Conservation (phyloP, 2,888 invertebrate genomes). For the Cryptus viduatorius region DNA sequence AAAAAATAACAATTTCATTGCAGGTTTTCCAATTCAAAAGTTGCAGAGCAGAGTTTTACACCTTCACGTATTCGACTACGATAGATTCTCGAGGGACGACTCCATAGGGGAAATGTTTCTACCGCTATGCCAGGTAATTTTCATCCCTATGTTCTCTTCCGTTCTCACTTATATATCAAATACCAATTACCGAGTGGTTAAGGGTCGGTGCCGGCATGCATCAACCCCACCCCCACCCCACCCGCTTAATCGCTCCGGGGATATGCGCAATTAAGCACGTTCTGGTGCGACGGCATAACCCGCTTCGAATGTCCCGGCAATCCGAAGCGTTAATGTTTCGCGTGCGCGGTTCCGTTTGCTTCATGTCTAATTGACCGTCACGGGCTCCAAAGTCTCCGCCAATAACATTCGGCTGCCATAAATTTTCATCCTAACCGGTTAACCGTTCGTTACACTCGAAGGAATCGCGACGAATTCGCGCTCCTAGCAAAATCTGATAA, state of each 20-base stretch:
- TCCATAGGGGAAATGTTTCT: conserved; percentile 97
- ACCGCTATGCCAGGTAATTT: conserved; percentile 94
- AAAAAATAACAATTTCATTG: conserved; percentile 3
- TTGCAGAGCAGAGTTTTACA: conserved; percentile 96
- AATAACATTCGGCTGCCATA: conserved; percentile 10
- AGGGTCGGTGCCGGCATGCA: conserved; percentile 21
- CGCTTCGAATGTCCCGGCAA: conserved; percentile 37
- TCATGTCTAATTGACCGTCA: conserved; percentile 42
- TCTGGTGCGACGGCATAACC: conserved; percentile 42
- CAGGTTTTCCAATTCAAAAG: conserved; percentile 96
- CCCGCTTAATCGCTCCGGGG: conserved; percentile 49
- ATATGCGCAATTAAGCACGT: conserved; percentile 67
- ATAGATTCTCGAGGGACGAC: conserved; percentile 96
- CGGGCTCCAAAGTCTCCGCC: conserved; percentile 12
- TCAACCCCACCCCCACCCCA: neutral
- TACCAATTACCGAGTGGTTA: conserved; percentile 43
- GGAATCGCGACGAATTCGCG: neutral
- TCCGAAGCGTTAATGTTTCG: conserved; percentile 50
- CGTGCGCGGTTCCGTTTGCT: conserved; percentile 46
- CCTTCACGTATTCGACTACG: conserved; percentile 97
- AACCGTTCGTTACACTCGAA: neutral
- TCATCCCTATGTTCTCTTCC: conserved; percentile 20
- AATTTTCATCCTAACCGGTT: conserved; percentile 8
- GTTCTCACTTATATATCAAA: conserved; percentile 38
- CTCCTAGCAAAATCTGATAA: neutral